Evolutionary conservation across 53 echinoderm and acorn worm species (phyloP).

Genomic region (Patiria pectinifera): DNA sequence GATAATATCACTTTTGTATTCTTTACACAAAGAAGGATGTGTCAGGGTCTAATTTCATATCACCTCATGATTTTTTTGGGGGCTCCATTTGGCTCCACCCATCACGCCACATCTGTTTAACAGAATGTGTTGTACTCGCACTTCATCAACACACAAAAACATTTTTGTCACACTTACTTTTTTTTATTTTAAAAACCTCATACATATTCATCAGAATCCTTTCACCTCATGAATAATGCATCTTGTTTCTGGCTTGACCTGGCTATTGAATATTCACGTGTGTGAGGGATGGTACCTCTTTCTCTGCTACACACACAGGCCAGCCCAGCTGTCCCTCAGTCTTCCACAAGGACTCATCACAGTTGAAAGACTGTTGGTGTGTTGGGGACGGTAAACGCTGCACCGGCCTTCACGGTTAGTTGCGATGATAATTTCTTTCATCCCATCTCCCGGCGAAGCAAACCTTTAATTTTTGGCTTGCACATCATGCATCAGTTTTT

Average conservation of each 20-base stretch:
- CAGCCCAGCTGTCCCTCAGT: constrained; percentile 39
- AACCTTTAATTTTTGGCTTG: background rate
- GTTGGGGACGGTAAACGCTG: constrained; percentile 10
- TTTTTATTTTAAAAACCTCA: too few species aligned
- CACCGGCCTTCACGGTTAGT: constrained; percentile 46
- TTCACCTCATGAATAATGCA: background rate
- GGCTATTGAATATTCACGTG: constrained; percentile 41
- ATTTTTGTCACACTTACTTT: too few species aligned
- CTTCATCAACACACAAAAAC: too few species aligned
- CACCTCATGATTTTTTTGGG: too few species aligned
- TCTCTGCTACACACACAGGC: constrained; percentile 33
- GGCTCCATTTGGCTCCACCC: too few species aligned
- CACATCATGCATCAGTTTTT: background rate
- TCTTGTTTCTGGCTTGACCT: background rate
- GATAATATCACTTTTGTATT: too few species aligned
- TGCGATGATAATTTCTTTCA: background rate
- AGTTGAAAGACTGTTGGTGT: constrained; percentile 55
- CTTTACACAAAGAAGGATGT: too few species aligned
- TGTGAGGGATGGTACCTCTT: background rate
- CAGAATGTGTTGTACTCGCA: too few species aligned
- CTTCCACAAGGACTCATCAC: constrained; percentile 40
- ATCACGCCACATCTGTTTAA: too few species aligned
- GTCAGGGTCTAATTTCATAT: too few species aligned
- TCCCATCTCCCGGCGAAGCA: background rate
- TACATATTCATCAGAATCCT: too few species aligned